Evolutionary conservation across 2,888 invertebrate species (phyloP).

Genomic region (Pteria penguin): DNA sequence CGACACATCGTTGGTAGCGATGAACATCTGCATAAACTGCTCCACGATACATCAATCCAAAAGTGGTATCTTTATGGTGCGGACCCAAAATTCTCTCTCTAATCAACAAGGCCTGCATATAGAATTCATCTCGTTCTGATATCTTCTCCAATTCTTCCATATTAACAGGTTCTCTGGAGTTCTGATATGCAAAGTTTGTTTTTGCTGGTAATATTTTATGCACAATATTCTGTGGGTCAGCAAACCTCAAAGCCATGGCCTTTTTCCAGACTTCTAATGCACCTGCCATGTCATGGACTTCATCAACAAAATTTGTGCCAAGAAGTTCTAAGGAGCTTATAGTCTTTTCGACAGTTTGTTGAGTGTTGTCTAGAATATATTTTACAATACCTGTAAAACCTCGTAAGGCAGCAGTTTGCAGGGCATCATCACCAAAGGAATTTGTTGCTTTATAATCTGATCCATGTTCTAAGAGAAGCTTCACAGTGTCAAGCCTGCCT

Average conservation of each 20-base stretch:
- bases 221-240: constrained; percentile 45
- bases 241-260: constrained; percentile 86
- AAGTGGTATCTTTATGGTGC: constrained; percentile 92
- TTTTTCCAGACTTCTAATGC: constrained; percentile 85
- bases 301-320: constrained; percentile 92
- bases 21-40: constrained; percentile 83
- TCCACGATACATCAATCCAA: constrained; percentile 83
- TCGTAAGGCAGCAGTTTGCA: constrained; percentile 91
- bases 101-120: constrained; percentile 91
- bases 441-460: constrained; percentile 87
- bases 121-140: constrained; percentile 63
- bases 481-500: constrained; percentile 88
- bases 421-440: constrained; percentile 92
- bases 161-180: constrained; percentile 61
- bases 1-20: constrained; percentile 89
- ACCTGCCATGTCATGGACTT: constrained; percentile 86
- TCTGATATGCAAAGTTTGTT: constrained; percentile 57
- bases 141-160: constrained; percentile 57
- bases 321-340: constrained; percentile 94
- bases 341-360: constrained; percentile 85
- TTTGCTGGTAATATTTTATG: constrained; percentile 50
- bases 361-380: constrained; percentile 84
- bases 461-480: constrained; percentile 88
- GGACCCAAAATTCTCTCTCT: constrained; percentile 92
- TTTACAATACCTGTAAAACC: constrained; percentile 82